phyloP scores from a whole-genome alignment of 2,113 vertebrate species.

The Colaptes auratus region DNA sequence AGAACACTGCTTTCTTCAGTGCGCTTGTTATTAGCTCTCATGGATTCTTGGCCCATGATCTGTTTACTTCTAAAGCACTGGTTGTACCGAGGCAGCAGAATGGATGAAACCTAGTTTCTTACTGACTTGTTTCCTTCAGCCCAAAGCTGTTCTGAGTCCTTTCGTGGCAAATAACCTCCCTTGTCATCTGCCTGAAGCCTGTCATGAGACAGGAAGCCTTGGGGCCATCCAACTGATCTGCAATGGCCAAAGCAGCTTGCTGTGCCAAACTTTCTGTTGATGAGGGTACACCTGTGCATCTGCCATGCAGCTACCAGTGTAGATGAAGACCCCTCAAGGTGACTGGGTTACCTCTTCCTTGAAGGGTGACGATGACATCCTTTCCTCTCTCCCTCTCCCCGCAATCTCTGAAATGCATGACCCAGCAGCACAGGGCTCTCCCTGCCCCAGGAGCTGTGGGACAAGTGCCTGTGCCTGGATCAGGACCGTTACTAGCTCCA shows the following conservation, averaged over 20 bases:
- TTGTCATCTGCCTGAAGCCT: not conserved
- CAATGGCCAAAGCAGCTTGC: not conserved
- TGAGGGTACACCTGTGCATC: rapidly evolving
- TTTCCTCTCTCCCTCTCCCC: not conserved
- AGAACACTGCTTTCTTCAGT: not conserved
- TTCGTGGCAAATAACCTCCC: not conserved
- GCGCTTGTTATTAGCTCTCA: not conserved
- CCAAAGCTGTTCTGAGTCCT: not conserved
- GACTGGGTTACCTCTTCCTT: not conserved
- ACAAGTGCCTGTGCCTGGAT: not conserved
- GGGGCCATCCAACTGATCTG: rapidly evolving
- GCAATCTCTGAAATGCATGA: rapidly evolving
- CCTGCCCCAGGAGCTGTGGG: no score
- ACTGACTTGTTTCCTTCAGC: rapidly evolving
- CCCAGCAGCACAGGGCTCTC: not conserved
- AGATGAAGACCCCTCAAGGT: not conserved
- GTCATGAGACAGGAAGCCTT: not conserved
- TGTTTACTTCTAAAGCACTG: not conserved
- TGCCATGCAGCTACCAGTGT: not conserved
- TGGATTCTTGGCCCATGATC: not conserved
- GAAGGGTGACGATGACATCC: not conserved
- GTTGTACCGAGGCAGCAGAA: not conserved
- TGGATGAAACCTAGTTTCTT: not conserved
- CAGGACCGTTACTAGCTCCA: not conserved
- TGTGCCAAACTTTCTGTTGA: not conserved